Conservation (phyloP, 2,113 vertebrate genomes). For the Pogona vitticeps region DNA sequence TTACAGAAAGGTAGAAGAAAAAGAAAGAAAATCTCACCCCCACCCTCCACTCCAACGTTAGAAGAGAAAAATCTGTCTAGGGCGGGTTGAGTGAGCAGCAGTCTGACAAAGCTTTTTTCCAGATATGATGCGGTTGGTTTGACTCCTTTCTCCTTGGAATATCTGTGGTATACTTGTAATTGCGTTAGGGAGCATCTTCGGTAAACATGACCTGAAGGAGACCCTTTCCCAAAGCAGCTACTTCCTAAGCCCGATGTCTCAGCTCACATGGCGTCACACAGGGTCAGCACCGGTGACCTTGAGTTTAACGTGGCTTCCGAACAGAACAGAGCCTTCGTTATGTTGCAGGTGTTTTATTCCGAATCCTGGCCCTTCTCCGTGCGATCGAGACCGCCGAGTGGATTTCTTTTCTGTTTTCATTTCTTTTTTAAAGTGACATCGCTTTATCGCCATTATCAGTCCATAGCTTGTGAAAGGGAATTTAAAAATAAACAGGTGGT, state of each 20-base stretch:
- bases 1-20: not conserved
- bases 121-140: not conserved
- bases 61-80: not conserved
- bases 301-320: not conserved
- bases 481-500: not conserved
- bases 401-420: not conserved
- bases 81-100: not conserved
- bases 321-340: fast-evolving
- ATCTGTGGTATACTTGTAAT: fast-evolving
- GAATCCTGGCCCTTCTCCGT: too few species aligned
- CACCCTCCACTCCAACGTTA: too few species aligned
- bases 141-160: not conserved
- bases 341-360: not conserved
- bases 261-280: not conserved
- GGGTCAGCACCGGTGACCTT: fast-evolving
- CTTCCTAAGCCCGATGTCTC: fast-evolving
- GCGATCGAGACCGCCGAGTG: too few species aligned
- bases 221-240: fast-evolving
- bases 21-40: not conserved
- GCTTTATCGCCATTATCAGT: too few species aligned
- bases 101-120: not conserved
- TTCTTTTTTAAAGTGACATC: not conserved
- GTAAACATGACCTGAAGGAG: not conserved
- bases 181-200: fast-evolving
- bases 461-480: not conserved